Base-by-base conservation (phyloP, 1,140 invertebrate genomes). In the Nasonia vitripennis region DNA sequence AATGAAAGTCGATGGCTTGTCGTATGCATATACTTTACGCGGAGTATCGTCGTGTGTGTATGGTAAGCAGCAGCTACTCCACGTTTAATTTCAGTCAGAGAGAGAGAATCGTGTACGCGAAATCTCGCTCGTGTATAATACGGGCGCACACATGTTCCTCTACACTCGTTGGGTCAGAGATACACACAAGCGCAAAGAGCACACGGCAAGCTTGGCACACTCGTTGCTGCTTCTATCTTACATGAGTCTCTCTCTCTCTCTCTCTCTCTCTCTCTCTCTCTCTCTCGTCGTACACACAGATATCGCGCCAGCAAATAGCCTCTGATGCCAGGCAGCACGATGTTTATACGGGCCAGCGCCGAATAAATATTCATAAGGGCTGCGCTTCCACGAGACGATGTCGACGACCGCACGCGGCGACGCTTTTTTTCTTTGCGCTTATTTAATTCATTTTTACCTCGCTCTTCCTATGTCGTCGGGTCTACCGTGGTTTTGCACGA, bases 261-360 rank as follows among this genome's bases (percentile, higher is more conserved):
- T 27, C 27, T 27, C 27, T 27, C 27, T 27, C 27, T 27, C 27
- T 27, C 27, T 27, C 27, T 27, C 27, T 27, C 27, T 27, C 55
- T 62, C 55, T 4, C 55, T 14, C 17, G 55, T 62, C 55, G 55
- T 62, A 41, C 41, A 20, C 55, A n/a, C 17, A 62, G 55, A 62
- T n/a, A 62, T 62, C 55, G 20, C 20, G 17, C 55, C 17, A n/a
- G 55, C 55, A 62, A 62, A 20, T 62, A 62, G 14, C 55, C 14
- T 62, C 17, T 45, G 41, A 62, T 62, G 20, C 55, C 17, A 20
- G 55, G n/a, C 20, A 62, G 77, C n/a, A 5, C 23, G 31, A 78
- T 34, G 48, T 78, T 78, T 62, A 34, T 78, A 62, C 51, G 77
- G 27, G 51, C 48, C 48, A 78, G 27, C 6, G 12, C n/a, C 77